A percentile compares a stretch with the other conserved stretches of the same genome.
These are phyloP conservation scores for Anoplolepis gracilipes DNA, from an alignment of 1,140 invertebrate species.

Conservation along the genomic window DNA sequence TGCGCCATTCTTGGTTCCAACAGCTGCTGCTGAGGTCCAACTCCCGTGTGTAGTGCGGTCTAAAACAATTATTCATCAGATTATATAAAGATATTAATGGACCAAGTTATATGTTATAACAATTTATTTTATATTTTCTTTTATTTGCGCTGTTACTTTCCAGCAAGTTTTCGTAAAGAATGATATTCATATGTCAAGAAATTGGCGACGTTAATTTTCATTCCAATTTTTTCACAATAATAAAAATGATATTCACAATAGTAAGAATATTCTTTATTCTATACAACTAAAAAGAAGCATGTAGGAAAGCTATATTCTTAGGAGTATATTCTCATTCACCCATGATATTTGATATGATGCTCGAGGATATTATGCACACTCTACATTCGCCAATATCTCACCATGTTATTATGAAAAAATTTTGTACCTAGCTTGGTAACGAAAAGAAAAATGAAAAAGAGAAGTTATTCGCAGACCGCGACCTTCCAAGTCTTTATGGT, in stretches of 20 bases:
- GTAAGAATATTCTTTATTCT: neutral
- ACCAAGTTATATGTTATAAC: neutral
- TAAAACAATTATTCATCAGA: conserved; percentile 69
- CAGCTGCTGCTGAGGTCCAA: conserved; percentile 74
- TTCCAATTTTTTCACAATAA: neutral
- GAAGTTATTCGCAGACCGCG: conserved; percentile 36
- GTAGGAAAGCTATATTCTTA: neutral
- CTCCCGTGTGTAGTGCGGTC: conserved; percentile 80
- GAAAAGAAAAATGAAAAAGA: conserved; percentile 18
- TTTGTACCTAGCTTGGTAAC: conserved; percentile 1
- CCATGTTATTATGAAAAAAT: conserved; percentile 9
- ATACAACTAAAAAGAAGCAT: neutral
- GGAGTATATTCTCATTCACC: neutral
- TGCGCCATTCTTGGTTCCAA: conserved; percentile 89
- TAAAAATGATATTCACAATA: neutral
- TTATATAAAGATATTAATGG: neutral
- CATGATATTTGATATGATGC: conserved; percentile 17
- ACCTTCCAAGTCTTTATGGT: conserved; percentile 27
- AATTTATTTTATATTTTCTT: too few relatives aligned
- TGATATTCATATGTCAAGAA: neutral
- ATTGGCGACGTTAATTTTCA: neutral
- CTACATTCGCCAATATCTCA: conserved; percentile 21
- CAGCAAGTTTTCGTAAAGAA: neutral
- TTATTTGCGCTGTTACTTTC: neutral
- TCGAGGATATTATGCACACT: conserved; percentile 22